Evolutionary conservation across 2,113 vertebrate species (phyloP), one percentile per base, ranked within the genome.

Genomic region (Podarcis cretensis): DNA sequence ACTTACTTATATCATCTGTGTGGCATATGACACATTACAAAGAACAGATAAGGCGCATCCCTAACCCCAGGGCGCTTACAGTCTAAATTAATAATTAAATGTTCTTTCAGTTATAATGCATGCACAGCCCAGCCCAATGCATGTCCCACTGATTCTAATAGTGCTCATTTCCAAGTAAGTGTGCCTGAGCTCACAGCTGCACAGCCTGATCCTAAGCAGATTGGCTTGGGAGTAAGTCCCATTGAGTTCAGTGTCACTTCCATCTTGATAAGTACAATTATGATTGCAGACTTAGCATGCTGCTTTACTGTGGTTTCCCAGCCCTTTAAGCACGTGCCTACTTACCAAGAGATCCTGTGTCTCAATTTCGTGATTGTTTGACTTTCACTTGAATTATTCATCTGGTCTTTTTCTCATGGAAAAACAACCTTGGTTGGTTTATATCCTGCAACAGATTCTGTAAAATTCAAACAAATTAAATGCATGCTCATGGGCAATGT

Each of bases 401-500:
- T 25, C 16, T 7, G 3, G 40, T 82, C 83, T 90, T 75, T 81
- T 40, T 57, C 14, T 89, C 48, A 79, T 27, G 5, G 37, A 18
- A 12, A 89, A 88, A 89, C 16, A 81, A 54, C 73, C 59, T 65
- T 82, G 57, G 43, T 84, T 57, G 9, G 27, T 95, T 95, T 84
- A 73, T 65, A 89, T 92, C 92, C 83, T 74, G 21, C 57, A 84
- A 5, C n/a, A 40, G 0, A 86, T 86, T 83, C 75, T 86, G 2
- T 75, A 90, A 75, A 95, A 92, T 85, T 37, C 59, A 89, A 86
- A 81, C 91, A 86, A 90, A 89, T 90, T 89, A 92, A 86, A 92
- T 14, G 85, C 23, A 57, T 91, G 43, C 35, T 84, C n/a, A 85
- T 6, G 57, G 91, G 84, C 59, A 88, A 88, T 87, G 14, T 81